A percentile compares a stretch with the other conserved stretches of the same genome.
Conservation (phyloP, 2,797 vertebrate species). For the Channa striata region DNA sequence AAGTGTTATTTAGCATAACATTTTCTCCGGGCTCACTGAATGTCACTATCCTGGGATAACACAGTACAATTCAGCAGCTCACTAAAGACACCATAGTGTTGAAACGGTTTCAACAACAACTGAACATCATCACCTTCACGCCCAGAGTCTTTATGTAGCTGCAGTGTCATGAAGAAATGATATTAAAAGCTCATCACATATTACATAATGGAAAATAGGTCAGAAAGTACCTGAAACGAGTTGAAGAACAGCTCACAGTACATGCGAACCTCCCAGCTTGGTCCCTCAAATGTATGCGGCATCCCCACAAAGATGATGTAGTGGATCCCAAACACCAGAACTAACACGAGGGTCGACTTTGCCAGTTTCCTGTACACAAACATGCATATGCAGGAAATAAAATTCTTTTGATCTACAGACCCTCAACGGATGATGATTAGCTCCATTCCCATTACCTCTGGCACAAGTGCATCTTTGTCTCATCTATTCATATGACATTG, state of each 20-base stretch:
- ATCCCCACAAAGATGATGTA: conserved; percentile 92
- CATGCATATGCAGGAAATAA: neutral
- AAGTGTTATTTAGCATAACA: too few relatives aligned
- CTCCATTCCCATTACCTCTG: too few relatives aligned
- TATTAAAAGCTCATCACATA: neutral
- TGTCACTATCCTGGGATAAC: too few relatives aligned
- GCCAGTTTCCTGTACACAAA: conserved; percentile 86
- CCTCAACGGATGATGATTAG: too few relatives aligned
- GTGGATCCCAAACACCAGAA: conserved; percentile 92
- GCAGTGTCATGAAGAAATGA: neutral
- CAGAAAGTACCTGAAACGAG: conserved; percentile 89
- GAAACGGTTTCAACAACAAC: too few relatives aligned
- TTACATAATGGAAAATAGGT: neutral
- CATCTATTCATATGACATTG: too few relatives aligned
- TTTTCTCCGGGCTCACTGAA: too few relatives aligned
- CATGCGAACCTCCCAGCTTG: conserved; percentile 92
- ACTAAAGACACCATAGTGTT: too few relatives aligned
- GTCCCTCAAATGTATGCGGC: conserved; percentile 87
- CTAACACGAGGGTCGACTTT: conserved; percentile 90
- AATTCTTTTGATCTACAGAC: too few relatives aligned
- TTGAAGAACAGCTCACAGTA: conserved; percentile 96
- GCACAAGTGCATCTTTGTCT: too few relatives aligned
- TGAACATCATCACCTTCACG: too few relatives aligned
- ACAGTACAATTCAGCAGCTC: too few relatives aligned
- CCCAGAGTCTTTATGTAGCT: neutral